Percentiles rank a stretch among this genome's conserved stretches.
Evolutionary conservation across 92 coral and sea anemone genomes (phyloP).

Genomic region (Virgularia gustaviana): DNA sequence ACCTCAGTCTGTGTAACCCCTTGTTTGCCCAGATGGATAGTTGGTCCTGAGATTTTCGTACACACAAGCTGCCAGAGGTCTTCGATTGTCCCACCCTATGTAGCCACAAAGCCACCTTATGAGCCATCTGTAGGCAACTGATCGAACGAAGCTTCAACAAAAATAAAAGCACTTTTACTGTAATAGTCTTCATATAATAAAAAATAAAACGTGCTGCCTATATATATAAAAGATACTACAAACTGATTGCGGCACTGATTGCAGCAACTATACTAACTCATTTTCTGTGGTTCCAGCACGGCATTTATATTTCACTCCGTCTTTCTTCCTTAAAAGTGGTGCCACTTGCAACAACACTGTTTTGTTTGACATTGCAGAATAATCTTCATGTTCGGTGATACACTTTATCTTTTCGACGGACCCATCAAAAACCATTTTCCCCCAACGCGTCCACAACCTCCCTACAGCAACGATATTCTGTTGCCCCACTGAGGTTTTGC

Average conservation of each 20-base stretch:
- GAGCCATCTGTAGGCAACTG: conserved; percentile 1
- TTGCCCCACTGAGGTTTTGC: background rate
- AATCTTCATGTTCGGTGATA: background rate
- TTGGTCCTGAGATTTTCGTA: background rate
- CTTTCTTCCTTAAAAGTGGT: background rate
- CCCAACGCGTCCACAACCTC: background rate
- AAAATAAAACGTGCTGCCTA: too few species aligned
- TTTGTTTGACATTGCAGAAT: background rate
- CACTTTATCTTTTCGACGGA: background rate
- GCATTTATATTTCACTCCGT: background rate
- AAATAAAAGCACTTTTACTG: too few species aligned
- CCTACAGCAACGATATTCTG: background rate
- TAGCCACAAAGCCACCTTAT: background rate
- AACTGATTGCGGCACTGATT: too few species aligned
- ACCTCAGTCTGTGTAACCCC: too few species aligned
- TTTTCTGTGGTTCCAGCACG: background rate
- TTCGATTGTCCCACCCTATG: background rate
- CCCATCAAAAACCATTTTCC: conserved; percentile 4
- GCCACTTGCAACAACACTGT: conserved; percentile 1
- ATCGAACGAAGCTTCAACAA: background rate
- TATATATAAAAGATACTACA: too few species aligned
- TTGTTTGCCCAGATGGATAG: background rate
- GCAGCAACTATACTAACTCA: too few species aligned
- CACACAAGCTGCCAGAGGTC: background rate
- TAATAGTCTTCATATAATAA: too few species aligned